Percentiles rank a stretch among this genome's conserved stretches.
phyloP scores from a whole-genome alignment of 2,113 vertebrate genomes.

The Gracilinanus agilis region DNA sequence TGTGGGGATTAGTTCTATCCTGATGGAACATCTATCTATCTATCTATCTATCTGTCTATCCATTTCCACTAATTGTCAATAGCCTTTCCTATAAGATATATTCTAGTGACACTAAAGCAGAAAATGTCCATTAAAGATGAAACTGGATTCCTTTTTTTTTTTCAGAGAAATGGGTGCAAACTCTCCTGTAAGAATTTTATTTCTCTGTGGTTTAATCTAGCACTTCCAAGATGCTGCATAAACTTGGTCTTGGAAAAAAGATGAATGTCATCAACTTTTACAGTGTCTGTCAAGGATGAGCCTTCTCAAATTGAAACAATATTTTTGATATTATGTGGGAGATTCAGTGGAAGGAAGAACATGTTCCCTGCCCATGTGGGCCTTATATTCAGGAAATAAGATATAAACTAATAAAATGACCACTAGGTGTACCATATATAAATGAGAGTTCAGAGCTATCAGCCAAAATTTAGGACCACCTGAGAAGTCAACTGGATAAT shows the following conservation, averaged over 20 bases:
- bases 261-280: conserved; percentile 82
- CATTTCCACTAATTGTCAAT: conserved; percentile 63
- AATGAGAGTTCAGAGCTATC: conserved; percentile 56
- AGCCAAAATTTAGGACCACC: conserved; percentile 58
- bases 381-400: conserved; percentile 54
- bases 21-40: neutral
- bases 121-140: conserved; percentile 9
- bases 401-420: conserved; percentile 62
- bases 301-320: conserved; percentile 25
- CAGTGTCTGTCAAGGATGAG: conserved; percentile 74
- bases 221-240: conserved; percentile 54
- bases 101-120: conserved; percentile 30
- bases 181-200: neutral
- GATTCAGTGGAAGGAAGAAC: conserved; percentile 64
- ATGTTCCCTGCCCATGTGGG: conserved; percentile 41
- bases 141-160: neutral
- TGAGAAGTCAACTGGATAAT: conserved; percentile 38
- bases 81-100: conserved; percentile 57
- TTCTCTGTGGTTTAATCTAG: neutral
- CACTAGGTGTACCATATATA: conserved; percentile 53
- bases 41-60: conserved; percentile 22
- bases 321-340: conserved; percentile 21
- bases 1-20: conserved; percentile 58
- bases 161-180: neutral
- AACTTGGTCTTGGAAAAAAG: conserved; percentile 84